Base-by-base conservation (phyloP, 2,113 vertebrate species). In the Pelecanus crispus region DNA sequence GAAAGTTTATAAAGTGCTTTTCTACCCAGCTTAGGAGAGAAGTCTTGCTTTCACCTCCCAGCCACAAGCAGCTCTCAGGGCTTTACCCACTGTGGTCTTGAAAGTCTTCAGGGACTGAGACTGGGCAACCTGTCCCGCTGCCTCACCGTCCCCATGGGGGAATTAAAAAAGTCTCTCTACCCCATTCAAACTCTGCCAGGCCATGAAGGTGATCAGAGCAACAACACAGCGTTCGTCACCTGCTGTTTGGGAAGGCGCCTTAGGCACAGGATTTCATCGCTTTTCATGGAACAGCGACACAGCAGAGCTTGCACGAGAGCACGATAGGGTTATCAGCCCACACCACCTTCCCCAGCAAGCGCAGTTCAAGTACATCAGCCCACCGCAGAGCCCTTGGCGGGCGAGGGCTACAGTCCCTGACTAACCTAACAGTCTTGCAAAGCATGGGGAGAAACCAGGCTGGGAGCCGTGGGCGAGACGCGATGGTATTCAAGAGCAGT, bases 171-270 rank as follows among this genome's bases (percentile, higher is more conserved):
- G 1, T 1, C 2, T 73, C 53, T 82, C 11, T 38, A 34, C 31
- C 26, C 59, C 25, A 18, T 22, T 13, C 16, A 19, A 67, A 31
- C 59, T 5, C 24, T 25, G 29, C 25, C 32, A 8, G 13, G 25
- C 58, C 3, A 2, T 2, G 22, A 36, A 63, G 53, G 58, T 6
- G 52, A 24, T 18, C 29, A 8, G 42, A 47, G 70, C 2, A 10
- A 21, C 62, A 38, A 1, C 49, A 1, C 8, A 4, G 14, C 3
- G 0, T 21, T 40, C 3, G 0, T 21, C 36, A 17, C 2, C 34
- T 14, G 40, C 50, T 36, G 24, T 12, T 34, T 4, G 68, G 62
- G 29, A 40, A 65, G 74, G 62, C 11, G 49, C 47, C 75, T 38
- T 2, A 8, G 38, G 13, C 8, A 0, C 10, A 4, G 66, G 47